Evolutionary conservation across 2,888 invertebrate species (phyloP).

Genomic region (Eustalomyia histrio): DNA sequence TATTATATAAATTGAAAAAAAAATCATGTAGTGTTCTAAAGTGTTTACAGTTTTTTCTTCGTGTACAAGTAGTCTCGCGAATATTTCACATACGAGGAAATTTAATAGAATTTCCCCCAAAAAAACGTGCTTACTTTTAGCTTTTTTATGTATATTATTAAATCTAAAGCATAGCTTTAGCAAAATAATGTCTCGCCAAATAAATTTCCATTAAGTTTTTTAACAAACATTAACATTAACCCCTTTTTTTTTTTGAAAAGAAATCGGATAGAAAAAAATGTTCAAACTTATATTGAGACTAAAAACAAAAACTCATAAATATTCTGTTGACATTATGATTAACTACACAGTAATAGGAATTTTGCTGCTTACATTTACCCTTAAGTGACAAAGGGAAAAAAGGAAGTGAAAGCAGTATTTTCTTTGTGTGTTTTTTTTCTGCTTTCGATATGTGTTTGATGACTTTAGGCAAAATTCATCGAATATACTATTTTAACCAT

Average conservation of each 20-base stretch:
- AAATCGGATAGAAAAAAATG: conserved; percentile 11
- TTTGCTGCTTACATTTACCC: not conserved
- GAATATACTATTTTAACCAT: conserved; percentile 13
- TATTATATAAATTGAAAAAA: too few relatives aligned
- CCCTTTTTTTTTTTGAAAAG: not conserved
- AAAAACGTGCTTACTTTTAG: too few relatives aligned
- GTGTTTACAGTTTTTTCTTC: too few relatives aligned
- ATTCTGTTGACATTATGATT: conserved; percentile 18
- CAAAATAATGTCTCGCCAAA: not conserved
- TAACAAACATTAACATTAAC: not conserved
- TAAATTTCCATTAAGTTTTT: not conserved
- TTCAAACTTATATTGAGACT: conserved; percentile 4
- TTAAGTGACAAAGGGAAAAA: not conserved
- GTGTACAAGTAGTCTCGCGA: too few relatives aligned
- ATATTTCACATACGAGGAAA: too few relatives aligned
- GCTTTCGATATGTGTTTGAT: not conserved
- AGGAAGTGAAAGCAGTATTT: not conserved
- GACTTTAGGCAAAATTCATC: conserved; percentile 2
- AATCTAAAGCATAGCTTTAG: not conserved
- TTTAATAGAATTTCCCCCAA: too few relatives aligned
- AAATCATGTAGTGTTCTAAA: too few relatives aligned
- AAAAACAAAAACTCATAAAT: not conserved
- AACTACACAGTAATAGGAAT: not conserved
- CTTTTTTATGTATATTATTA: too few relatives aligned
- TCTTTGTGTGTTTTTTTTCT: too few relatives aligned